Evolutionary conservation across 53 echinoderm and acorn worm genomes (phyloP), one percentile per base, ranked within the genome.

Genomic region (Echinarachnius parma): DNA sequence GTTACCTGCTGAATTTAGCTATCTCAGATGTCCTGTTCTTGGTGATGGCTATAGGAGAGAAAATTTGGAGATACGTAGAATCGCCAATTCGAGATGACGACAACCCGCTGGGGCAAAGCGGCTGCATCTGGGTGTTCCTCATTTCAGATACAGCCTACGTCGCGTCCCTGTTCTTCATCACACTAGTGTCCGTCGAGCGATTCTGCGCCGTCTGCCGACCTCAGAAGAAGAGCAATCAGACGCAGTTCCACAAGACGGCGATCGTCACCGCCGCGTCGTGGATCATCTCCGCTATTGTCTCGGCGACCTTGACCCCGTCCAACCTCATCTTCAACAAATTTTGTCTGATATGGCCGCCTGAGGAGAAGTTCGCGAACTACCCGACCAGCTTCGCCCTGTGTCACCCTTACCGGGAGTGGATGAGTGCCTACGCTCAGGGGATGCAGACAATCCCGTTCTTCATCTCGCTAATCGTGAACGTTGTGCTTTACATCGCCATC

Each of bases 381-480:
- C 93, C 93, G 1, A 30, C 37, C 0, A 5, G 8, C 7, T 39
- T 62, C 21, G 20, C 79, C 22, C 33, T 59, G 16, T 93, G 93
- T 31, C 19, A 39, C 9, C 42, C 62, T 0, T 4, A 24, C 0
- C 29, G 49, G 7, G 31, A 29, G 0, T 89, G 89, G 89, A 60
- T 86, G 0, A 68, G 34, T 30, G 63, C 66, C 25, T 77, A 71
- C 46, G 64, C 83, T 9, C 80, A 74, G 28, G 86, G 80, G 14
- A 53, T 84, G 4, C 92, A 92, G 44, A 89, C 82, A 9, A 68
- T 86, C n/a, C 93, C 93, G 16, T 93, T 93, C 49, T 93, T 89
- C 50, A 52, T 86, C 28, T 85, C 93, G 11, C 52, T 93, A 0
- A 30, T 83, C 45, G 75, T 82, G 8, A 89, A 89, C 57, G 44